Percentiles rank a stretch among this genome's conserved stretches.
Evolutionary conservation across 2,113 vertebrate genomes (phyloP).

Genomic region (Perognathus longimembris): DNA sequence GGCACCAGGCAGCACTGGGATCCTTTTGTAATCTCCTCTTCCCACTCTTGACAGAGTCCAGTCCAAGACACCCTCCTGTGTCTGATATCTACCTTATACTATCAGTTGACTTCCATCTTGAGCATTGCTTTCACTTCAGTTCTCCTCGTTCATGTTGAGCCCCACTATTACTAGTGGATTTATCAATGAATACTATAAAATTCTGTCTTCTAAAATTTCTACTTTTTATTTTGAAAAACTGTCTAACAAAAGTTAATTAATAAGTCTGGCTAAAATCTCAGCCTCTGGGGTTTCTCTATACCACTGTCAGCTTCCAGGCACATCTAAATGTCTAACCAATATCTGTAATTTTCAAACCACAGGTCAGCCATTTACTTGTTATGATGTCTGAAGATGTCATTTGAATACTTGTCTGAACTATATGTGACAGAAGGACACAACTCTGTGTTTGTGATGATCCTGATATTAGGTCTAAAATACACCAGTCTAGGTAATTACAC

Average conservation of each 20-base stretch:
- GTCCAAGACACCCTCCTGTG: background rate
- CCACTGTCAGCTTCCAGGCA: background rate
- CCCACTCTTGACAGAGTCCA: background rate
- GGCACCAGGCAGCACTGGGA: background rate
- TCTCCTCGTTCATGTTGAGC: background rate
- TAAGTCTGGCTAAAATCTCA: background rate
- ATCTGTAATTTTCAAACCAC: background rate
- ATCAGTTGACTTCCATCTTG: background rate
- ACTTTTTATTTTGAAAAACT: background rate
- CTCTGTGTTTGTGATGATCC: background rate
- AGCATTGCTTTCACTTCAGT: no score
- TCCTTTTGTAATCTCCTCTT: background rate
- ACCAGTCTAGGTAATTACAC: background rate
- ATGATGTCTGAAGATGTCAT: background rate
- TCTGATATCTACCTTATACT: background rate
- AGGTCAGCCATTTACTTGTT: background rate
- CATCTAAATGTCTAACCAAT: background rate
- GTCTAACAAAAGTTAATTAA: background rate
- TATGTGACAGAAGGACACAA: background rate
- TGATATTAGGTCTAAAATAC: background rate
- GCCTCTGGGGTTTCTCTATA: background rate
- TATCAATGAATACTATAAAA: background rate
- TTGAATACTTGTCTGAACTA: background rate
- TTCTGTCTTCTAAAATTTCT: constrained; percentile 1
- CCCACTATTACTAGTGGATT: background rate